Evolutionary conservation across 2,113 vertebrate species (phyloP).

Genomic region (Arizona elegans): DNA sequence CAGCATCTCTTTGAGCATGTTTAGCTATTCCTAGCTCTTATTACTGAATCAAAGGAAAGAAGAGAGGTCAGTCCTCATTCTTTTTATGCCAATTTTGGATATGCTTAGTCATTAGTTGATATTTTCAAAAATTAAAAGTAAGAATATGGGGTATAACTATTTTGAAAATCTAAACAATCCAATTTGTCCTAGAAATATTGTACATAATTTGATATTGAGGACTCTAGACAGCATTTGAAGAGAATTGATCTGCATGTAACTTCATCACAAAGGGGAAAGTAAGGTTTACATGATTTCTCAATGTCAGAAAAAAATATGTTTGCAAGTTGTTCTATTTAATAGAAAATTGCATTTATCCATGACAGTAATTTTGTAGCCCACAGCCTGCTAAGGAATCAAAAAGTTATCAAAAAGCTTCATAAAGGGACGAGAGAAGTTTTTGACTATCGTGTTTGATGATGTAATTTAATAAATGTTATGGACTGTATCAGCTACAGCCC

Average conservation of each 20-base stretch:
- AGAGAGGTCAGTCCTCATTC: not conserved
- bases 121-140: not conserved
- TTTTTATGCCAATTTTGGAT: not conserved
- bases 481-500: not conserved
- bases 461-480: not conserved
- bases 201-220: not conserved
- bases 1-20: not conserved
- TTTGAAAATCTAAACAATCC: constrained; percentile 2
- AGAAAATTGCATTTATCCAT: constrained; percentile 28
- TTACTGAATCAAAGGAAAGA: constrained; percentile 23
- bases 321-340: constrained; percentile 30
- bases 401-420: constrained; percentile 31
- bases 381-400: constrained; percentile 27
- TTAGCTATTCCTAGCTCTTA: not conserved
- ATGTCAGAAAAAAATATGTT: not conserved
- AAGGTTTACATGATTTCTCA: constrained; percentile 1
- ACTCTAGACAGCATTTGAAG: constrained; percentile 13
- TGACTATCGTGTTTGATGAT: not conserved
- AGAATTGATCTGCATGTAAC: constrained; percentile 5
- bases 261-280: not conserved
- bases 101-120: constrained; percentile 25
- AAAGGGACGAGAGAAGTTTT: not conserved
- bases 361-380: constrained; percentile 25
- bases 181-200: not conserved
- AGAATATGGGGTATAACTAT: not conserved